phyloP scores from a whole-genome alignment of 2,888 invertebrate species.

The Nycteola revayana region DNA sequence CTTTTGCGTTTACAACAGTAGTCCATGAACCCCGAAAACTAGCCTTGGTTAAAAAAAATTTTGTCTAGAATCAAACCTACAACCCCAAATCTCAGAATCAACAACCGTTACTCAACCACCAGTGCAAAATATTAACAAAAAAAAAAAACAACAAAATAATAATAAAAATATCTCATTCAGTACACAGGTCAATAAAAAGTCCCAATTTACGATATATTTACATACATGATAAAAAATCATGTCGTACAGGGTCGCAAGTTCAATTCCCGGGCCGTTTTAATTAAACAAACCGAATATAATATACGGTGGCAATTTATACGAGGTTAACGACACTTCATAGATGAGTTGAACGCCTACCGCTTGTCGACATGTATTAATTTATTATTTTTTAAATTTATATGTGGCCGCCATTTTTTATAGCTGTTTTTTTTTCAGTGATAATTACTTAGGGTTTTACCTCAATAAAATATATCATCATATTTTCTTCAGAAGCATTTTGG shows the following conservation, averaged over 20 bases:
- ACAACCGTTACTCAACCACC: neutral
- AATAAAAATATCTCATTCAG: slow-evolving; percentile 1
- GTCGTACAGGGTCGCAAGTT: slow-evolving; percentile 43
- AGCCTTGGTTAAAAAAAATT: too few relatives aligned
- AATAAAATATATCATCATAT: too few relatives aligned
- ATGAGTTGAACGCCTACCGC: slow-evolving; percentile 37
- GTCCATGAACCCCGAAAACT: too few relatives aligned
- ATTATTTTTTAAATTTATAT: slow-evolving; percentile 29
- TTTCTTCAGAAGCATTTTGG: too few relatives aligned
- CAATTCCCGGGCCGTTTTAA: slow-evolving; percentile 53
- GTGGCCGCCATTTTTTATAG: neutral
- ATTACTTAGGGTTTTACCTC: too few relatives aligned
- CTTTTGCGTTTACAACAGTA: too few relatives aligned
- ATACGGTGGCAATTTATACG: slow-evolving; percentile 50
- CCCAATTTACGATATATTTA: slow-evolving; percentile 45
- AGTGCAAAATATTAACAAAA: neutral
- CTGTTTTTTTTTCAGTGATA: neutral
- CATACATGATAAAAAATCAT: slow-evolving; percentile 51
- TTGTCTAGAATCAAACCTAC: too few relatives aligned
- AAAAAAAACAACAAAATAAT: neutral
- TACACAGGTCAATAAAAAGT: slow-evolving; percentile 27
- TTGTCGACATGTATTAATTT: slow-evolving; percentile 36
- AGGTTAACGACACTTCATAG: slow-evolving; percentile 38
- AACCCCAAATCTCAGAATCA: too few relatives aligned
- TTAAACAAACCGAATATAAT: slow-evolving; percentile 67